phyloP scores from a whole-genome alignment of 2,113 vertebrate species.

The Corvus moneduloides region DNA sequence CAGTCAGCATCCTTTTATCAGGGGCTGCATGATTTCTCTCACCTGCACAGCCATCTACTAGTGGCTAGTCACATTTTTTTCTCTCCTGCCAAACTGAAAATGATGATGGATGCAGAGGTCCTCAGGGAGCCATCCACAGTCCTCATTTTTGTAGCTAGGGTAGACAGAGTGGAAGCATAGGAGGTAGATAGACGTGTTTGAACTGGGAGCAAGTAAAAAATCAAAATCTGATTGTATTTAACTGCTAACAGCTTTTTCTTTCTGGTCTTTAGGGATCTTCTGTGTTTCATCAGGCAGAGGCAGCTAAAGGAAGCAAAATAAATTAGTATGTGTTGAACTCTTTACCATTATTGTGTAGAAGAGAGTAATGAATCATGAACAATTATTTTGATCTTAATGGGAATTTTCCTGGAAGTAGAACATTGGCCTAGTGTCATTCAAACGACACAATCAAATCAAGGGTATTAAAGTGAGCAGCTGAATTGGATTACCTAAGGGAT shows the following conservation, averaged over 20 bases:
- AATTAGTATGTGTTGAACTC: neutral
- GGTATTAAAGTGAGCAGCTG: neutral
- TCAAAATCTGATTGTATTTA: neutral
- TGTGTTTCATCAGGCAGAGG: neutral
- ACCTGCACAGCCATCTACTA: neutral
- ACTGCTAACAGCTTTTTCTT: neutral
- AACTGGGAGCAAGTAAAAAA: neutral
- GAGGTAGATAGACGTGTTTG: neutral
- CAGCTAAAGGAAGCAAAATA: neutral
- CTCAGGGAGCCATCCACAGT: neutral
- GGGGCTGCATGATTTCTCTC: neutral
- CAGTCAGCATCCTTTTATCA: neutral
- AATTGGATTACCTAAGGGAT: neutral
- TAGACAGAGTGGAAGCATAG: neutral
- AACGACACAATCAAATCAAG: neutral
- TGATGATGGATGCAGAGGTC: neutral
- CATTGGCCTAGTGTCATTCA: neutral
- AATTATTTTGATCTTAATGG: neutral
- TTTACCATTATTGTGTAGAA: neutral
- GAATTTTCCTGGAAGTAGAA: neutral
- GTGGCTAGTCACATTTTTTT: neutral
- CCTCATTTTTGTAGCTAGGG: neutral
- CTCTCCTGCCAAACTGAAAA: neutral
- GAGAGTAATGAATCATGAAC: neutral
- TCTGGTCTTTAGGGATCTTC: neutral